Base-by-base conservation (phyloP, 2,113 vertebrate species). In the Hystrix brachyura region DNA sequence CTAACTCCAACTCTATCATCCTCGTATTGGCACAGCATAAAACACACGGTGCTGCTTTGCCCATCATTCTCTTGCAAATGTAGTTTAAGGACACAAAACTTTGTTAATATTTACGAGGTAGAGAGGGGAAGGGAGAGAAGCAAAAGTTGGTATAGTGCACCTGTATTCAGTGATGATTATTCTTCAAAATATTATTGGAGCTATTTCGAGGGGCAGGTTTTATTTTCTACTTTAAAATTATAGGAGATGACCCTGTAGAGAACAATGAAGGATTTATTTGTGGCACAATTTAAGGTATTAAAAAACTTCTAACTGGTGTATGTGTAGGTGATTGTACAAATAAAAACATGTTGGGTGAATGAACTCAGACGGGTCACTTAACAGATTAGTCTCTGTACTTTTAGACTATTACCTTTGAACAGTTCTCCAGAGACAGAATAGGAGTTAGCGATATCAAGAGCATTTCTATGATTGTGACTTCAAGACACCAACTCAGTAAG, bases 21-120 rank as follows among this genome's bases (percentile, higher is more conserved):
- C 46, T 72, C 65, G 72, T 78, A 10, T 38, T 97, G 95, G 81
- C 87, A 78, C 29, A 78, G 60, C 53, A 60, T 59, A n/a, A 86
- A 92, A 65, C 69, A 32, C 74, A 87, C 21, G 27, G 53, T 17
- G 17, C 83, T 86, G 29, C 27, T 87, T 95, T n/a, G 71, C 34
- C 46, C 38, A 83, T 69, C 23, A n/a, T 27, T 60, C 7, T 62
- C 34, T 34, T 5, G 14, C 29, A 32, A 69, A 84, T 96, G 81
- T 74, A n/a, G 76, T 88, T 62, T 2, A 38, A 76, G 19, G 27
- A 8, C 0, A 90, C 96, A 83, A 34, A 3, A 90, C 81, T 89
- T 97, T 88, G 13, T 96, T 79, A 80, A 85, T 83, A 79, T 81
- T 12, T 53, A 55, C 0, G 25, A 46, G 8, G 23, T 43, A 46